Evolutionary conservation across 2,888 invertebrate genomes (phyloP).

Genomic region (Platycnemis pennipes): DNA sequence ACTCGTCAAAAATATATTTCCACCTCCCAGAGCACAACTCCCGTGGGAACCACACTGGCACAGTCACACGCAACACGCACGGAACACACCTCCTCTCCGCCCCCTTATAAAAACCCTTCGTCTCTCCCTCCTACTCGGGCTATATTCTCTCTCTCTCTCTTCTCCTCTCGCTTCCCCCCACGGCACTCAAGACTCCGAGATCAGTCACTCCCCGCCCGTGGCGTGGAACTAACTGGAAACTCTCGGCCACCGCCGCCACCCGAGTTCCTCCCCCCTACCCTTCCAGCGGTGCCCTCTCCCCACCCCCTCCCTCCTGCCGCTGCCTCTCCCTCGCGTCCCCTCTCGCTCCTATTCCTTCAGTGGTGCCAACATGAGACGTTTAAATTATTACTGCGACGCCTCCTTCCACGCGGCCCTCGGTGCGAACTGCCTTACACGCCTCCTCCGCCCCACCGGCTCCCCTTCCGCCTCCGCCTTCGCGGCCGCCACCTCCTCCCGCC

Average conservation of each 20-base stretch:
- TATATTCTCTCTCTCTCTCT: not conserved
- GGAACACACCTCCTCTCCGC: not conserved
- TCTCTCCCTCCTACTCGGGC: conserved; percentile 10
- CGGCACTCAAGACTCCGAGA: not conserved
- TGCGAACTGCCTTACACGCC: conserved; percentile 38
- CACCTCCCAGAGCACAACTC: not conserved
- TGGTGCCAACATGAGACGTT: conserved; percentile 44
- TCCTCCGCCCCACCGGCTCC: not conserved
- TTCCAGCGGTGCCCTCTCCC: not conserved
- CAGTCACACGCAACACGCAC: conserved; percentile 16
- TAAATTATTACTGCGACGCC: conserved; percentile 58
- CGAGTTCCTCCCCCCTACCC: not conserved
- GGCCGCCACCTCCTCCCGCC: not conserved
- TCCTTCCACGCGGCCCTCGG: conserved; percentile 25
- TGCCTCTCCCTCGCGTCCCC: not conserved
- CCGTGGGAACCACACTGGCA: not conserved
- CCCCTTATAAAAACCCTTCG: not conserved
- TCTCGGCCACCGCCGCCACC: not conserved
- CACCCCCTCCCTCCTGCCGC: not conserved
- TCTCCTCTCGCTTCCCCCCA: not conserved
- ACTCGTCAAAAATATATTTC: not conserved
- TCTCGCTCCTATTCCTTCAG: not conserved
- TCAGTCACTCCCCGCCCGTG: conserved; percentile 59
- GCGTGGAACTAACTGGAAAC: conserved; percentile 65
- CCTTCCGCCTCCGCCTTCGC: not conserved